These are phyloP conservation scores for Bungarus multicinctus DNA, from an alignment of 2,113 vertebrate species.

Conservation along the genomic window DNA sequence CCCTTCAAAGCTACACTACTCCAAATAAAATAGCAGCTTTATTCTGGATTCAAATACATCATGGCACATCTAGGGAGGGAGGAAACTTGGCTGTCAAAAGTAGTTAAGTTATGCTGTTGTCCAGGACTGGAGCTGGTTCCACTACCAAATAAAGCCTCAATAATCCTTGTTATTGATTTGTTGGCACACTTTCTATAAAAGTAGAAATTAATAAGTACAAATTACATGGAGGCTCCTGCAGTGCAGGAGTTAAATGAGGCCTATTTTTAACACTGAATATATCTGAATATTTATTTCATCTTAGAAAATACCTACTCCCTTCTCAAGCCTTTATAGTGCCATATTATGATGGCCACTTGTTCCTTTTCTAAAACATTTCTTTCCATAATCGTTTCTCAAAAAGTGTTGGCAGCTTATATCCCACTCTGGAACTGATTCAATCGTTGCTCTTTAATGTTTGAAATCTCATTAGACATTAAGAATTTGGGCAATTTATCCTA, in stretches of 20 bases:
- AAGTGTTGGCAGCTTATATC: slow-evolving; percentile 18
- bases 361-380: not conserved
- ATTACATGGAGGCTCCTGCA: not conserved
- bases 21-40: not conserved
- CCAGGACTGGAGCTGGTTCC: not conserved
- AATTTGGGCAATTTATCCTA: slow-evolving; percentile 32
- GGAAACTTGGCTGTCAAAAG: not conserved
- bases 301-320: not conserved
- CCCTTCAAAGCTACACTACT: not conserved
- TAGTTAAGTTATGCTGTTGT: not conserved
- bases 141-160: not conserved
- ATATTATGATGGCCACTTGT: not conserved
- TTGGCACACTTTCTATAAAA: not conserved
- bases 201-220: not conserved
- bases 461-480: slow-evolving; percentile 39
- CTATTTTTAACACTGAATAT: not conserved
- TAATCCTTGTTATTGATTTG: not conserved
- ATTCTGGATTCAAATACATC: not conserved
- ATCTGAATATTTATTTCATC: not conserved
- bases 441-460: slow-evolving; percentile 24
- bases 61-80: not conserved
- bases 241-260: not conserved
- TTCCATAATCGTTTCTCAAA: not conserved
- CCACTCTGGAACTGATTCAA: slow-evolving; percentile 31
- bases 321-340: not conserved